These are phyloP conservation scores for Gallinago solitaria DNA, from an alignment of 2,797 vertebrate genomes.

Conservation along the genomic window DNA sequence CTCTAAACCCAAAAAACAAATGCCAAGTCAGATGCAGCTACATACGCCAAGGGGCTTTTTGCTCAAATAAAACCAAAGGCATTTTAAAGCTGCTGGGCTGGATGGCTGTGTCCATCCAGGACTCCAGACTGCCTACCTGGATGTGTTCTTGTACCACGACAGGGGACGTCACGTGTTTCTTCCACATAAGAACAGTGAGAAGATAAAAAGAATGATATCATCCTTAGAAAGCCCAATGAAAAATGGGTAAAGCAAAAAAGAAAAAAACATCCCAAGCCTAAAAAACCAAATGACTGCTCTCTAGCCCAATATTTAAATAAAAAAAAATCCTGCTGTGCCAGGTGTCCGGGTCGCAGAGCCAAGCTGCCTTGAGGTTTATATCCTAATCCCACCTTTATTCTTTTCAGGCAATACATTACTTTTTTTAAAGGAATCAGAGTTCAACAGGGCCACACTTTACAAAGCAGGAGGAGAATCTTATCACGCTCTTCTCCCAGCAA, in stretches of 20 bases:
- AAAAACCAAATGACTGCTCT: neutral
- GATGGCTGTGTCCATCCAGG: neutral
- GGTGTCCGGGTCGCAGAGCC: neutral
- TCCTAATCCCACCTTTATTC: neutral
- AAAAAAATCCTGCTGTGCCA: neutral
- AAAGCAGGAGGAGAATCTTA: neutral
- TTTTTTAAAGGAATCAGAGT: neutral
- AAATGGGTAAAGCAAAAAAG: neutral
- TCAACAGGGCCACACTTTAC: rapidly evolving
- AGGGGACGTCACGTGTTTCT: neutral
- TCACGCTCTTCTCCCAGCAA: neutral
- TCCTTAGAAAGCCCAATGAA: neutral
- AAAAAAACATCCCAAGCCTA: neutral
- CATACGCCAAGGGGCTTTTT: neutral
- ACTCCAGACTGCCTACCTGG: neutral
- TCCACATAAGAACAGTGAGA: neutral
- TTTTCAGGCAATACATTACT: neutral
- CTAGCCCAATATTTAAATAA: neutral
- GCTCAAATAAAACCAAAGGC: neutral
- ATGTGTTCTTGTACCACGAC: neutral
- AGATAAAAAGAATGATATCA: neutral
- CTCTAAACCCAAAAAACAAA: slow-evolving; percentile 9
- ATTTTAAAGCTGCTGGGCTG: neutral
- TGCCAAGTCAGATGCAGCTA: neutral
- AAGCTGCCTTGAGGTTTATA: neutral